Conservation (phyloP, 1,140 invertebrate species). For the Caenorhabditis inopinata region DNA sequence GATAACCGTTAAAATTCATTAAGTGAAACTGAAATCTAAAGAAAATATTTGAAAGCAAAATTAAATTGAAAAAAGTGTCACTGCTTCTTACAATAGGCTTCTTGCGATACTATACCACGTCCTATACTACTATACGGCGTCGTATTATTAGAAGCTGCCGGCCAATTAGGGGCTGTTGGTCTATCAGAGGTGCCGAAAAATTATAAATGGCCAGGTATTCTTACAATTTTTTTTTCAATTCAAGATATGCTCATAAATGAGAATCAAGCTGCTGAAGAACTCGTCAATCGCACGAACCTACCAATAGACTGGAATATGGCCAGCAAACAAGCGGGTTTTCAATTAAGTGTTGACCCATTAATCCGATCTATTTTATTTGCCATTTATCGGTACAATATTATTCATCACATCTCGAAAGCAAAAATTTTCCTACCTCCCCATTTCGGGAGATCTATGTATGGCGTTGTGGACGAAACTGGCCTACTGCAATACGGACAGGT, state of each 20-base stretch:
- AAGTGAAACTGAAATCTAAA: no score
- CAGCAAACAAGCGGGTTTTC: conserved; percentile 50
- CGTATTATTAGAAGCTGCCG: no score
- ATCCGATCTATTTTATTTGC: conserved; percentile 62
- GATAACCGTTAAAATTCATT: conserved; percentile 46
- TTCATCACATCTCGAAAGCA: conserved; percentile 53
- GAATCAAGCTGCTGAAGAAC: conserved; percentile 52
- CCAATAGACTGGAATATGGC: conserved; percentile 56
- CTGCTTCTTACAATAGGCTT: no score
- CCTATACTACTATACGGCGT: no score
- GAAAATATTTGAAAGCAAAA: no score
- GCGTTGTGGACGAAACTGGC: conserved; percentile 67
- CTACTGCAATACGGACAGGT: conserved; percentile 67
- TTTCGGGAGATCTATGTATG: conserved; percentile 66
- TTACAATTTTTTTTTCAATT: conserved; percentile 30
- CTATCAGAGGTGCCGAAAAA: conserved; percentile 27
- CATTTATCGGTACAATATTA: conserved; percentile 54
- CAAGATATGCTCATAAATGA: conserved; percentile 57
- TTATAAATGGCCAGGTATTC: not conserved
- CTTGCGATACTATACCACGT: no score
- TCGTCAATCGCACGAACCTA: conserved; percentile 55
- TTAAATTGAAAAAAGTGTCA: no score
- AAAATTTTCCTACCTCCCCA: conserved; percentile 63
- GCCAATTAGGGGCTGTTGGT: no score
- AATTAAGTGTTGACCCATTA: conserved; percentile 65